A percentile compares a stretch with the other conserved stretches of the same genome.
Conservation (phyloP, 2,113 vertebrate genomes). For the Entomyzon cyanotis region DNA sequence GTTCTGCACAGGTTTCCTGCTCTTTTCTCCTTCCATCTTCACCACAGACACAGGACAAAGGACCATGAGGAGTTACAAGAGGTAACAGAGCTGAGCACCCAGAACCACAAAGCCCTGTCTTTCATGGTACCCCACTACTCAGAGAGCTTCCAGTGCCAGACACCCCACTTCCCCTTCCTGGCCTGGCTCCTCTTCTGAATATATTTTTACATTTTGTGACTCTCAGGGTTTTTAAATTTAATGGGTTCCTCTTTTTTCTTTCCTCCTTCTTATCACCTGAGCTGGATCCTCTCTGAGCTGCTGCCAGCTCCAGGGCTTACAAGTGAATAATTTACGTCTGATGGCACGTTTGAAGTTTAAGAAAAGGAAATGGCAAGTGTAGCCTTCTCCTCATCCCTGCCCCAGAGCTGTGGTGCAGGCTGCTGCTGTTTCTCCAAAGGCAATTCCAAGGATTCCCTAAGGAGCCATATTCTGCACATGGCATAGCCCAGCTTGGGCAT, state of each 20-base stretch:
- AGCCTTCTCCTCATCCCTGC: constrained; percentile 14
- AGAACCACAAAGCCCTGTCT: not conserved
- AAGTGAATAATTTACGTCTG: constrained; percentile 74
- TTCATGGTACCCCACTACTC: not conserved
- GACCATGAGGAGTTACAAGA: not conserved
- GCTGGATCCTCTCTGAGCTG: constrained; percentile 61
- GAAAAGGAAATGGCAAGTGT: not conserved
- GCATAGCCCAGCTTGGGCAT: not conserved
- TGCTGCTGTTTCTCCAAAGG: not conserved
- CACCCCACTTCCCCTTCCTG: not conserved
- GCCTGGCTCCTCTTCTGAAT: constrained; percentile 47
- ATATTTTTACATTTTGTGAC: constrained; percentile 55
- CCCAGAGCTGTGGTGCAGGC: not conserved
- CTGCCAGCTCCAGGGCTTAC: constrained; percentile 63
- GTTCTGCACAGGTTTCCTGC: not conserved
- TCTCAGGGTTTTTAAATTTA: constrained; percentile 74
- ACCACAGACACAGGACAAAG: not conserved
- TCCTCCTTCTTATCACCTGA: constrained; percentile 68
- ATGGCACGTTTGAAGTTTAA: constrained; percentile 65
- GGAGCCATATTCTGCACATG: not conserved
- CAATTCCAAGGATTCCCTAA: not conserved
- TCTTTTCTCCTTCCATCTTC: not conserved
- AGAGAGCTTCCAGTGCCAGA: not conserved
- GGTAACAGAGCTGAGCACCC: not conserved
- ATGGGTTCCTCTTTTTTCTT: constrained; percentile 58